A percentile compares a stretch with the other conserved stretches of the same genome.
These are phyloP conservation scores for Philhelius pedissequus DNA, from an alignment of 2,888 invertebrate genomes.

Conservation along the genomic window DNA sequence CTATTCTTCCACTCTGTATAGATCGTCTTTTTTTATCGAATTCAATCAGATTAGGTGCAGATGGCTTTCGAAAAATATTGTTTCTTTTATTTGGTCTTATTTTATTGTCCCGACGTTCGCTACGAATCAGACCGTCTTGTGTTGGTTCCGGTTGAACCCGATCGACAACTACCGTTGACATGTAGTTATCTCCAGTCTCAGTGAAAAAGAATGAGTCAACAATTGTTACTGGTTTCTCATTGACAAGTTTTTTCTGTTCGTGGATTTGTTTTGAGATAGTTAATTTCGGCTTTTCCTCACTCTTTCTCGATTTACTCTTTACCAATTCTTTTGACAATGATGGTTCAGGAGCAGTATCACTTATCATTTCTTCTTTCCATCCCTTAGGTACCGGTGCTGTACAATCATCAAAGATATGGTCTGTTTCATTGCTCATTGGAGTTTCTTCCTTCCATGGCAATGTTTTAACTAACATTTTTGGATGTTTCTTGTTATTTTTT, in stretches of 20 bases:
- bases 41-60: not conserved
- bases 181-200: conserved; percentile 75
- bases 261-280: not conserved
- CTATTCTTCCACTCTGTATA: not conserved
- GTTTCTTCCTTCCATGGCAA: conserved; percentile 73
- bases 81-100: conserved; percentile 30
- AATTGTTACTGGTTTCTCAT: not conserved
- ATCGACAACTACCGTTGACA: conserved; percentile 73
- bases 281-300: not conserved
- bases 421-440: conserved; percentile 14
- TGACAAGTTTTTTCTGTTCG: conserved; percentile 61
- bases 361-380: conserved; percentile 38
- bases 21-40: not conserved
- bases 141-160: conserved; percentile 48
- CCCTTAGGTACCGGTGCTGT: not conserved
- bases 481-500: not conserved
- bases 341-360: not conserved
- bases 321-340: not conserved
- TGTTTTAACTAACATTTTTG: conserved; percentile 67
- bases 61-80: not conserved
- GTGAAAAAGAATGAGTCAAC: conserved; percentile 77
- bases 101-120: conserved; percentile 43
- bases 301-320: not conserved
- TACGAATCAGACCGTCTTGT: conserved; percentile 55
- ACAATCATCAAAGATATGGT: not conserved